phyloP scores from a whole-genome alignment of 2,797 vertebrate genomes.

The Apodemus agrarius region DNA sequence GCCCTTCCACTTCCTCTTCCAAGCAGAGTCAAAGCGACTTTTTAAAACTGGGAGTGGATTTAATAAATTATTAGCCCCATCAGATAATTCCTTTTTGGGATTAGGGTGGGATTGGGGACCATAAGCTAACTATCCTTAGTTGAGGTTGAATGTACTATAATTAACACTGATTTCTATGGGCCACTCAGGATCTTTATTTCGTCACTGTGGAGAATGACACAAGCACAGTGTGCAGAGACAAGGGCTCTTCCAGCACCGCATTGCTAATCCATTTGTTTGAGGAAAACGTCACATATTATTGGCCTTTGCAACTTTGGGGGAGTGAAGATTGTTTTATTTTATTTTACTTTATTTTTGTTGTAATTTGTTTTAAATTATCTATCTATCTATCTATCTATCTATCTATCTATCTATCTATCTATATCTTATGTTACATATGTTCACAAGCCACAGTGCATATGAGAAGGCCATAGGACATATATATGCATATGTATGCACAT shows the following conservation, averaged over 20 bases:
- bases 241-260: neutral
- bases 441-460: too few relatives aligned
- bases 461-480: too few relatives aligned
- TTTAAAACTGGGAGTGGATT: neutral
- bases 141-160: neutral
- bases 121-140: conserved; percentile 1
- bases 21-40: neutral
- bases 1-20: neutral
- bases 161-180: conserved; percentile 2
- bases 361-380: neutral
- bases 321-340: neutral
- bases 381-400: too few relatives aligned
- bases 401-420: too few relatives aligned
- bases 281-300: conserved; percentile 27
- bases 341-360: neutral
- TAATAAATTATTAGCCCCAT: neutral
- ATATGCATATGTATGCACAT: too few relatives aligned
- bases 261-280: conserved; percentile 10
- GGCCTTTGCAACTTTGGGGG: neutral
- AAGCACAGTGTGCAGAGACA: neutral
- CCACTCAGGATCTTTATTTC: neutral
- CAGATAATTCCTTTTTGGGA: neutral
- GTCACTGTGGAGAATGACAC: neutral
- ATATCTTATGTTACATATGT: too few relatives aligned
- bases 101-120: neutral